phyloP scores from a whole-genome alignment of 1,140 invertebrate genomes.

The Helicoverpa armigera region DNA sequence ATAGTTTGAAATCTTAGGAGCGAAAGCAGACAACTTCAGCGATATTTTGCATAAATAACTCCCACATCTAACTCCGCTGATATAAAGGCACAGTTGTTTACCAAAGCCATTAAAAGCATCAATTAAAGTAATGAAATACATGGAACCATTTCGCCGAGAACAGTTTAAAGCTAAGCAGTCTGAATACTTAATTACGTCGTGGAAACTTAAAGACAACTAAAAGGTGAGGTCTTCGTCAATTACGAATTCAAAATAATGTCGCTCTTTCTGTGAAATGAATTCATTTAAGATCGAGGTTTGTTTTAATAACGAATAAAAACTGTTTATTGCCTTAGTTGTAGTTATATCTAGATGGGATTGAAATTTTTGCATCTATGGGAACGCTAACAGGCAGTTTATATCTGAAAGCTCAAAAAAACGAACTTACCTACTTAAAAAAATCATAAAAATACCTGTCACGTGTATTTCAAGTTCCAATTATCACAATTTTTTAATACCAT shows the following conservation, averaged over 20 bases:
- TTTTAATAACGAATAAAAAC: background rate
- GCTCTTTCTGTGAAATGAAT: conserved; percentile 1
- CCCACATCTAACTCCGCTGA: background rate
- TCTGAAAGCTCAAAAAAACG: background rate
- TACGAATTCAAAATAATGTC: conserved; percentile 24
- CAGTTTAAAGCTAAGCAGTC: conserved; percentile 39
- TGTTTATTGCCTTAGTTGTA: background rate
- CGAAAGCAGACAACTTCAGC: conserved; percentile 12
- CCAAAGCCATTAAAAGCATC: conserved; percentile 25
- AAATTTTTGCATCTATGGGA: background rate
- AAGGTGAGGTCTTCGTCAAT: conserved; percentile 34
- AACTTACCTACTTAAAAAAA: too few species aligned
- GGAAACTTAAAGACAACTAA: conserved; percentile 34
- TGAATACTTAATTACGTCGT: conserved; percentile 48
- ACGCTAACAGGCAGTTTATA: background rate
- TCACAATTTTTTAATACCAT: conserved; percentile 9
- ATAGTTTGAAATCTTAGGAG: background rate
- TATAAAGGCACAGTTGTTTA: conserved; percentile 18
- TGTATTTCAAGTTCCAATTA: background rate
- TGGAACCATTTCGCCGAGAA: conserved; percentile 14
- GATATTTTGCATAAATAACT: conserved; percentile 12
- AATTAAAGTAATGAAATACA: conserved; percentile 42
- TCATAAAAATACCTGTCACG: background rate
- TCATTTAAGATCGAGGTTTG: background rate
- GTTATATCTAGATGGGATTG: background rate